phyloP scores from a whole-genome alignment of 2,888 invertebrate species.

The Ethmia dodecea region DNA sequence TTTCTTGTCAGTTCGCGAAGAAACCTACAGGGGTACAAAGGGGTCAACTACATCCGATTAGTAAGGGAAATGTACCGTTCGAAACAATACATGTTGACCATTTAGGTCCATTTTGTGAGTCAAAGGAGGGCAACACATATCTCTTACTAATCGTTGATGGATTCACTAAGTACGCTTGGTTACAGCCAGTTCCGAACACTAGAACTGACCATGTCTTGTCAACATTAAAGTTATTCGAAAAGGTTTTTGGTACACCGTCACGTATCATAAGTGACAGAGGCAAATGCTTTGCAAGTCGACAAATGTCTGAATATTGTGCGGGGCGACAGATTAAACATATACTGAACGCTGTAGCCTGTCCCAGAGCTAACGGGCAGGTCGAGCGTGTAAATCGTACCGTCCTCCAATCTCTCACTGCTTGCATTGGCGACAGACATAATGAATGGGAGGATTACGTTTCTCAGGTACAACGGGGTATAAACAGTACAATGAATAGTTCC shows the following conservation, averaged over 20 bases:
- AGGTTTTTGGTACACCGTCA: neutral
- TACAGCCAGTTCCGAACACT: constrained; percentile 12
- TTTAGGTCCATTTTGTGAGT: constrained; percentile 17
- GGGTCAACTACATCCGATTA: constrained; percentile 14
- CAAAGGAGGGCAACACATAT: constrained; percentile 11
- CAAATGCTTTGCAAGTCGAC: too few relatives aligned
- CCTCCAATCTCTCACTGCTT: constrained; percentile 3
- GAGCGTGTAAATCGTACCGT: constrained; percentile 9
- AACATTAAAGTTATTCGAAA: neutral
- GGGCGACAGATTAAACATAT: too few relatives aligned
- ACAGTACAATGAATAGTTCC: too few relatives aligned
- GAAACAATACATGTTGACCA: constrained; percentile 9
- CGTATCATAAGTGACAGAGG: neutral
- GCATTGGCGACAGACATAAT: too few relatives aligned
- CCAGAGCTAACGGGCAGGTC: constrained; percentile 12
- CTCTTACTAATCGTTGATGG: constrained; percentile 12
- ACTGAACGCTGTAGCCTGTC: constrained; percentile 16
- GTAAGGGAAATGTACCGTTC: constrained; percentile 13
- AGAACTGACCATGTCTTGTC: constrained; percentile 1
- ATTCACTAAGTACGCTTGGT: constrained; percentile 13
- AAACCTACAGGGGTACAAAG: constrained; percentile 12
- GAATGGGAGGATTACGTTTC: too few relatives aligned
- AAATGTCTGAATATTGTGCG: too few relatives aligned
- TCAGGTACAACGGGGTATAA: too few relatives aligned
- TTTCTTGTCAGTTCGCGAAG: constrained; percentile 15